Base-by-base conservation (phyloP, 2,113 vertebrate species). In the Himantopus leucocephalus region DNA sequence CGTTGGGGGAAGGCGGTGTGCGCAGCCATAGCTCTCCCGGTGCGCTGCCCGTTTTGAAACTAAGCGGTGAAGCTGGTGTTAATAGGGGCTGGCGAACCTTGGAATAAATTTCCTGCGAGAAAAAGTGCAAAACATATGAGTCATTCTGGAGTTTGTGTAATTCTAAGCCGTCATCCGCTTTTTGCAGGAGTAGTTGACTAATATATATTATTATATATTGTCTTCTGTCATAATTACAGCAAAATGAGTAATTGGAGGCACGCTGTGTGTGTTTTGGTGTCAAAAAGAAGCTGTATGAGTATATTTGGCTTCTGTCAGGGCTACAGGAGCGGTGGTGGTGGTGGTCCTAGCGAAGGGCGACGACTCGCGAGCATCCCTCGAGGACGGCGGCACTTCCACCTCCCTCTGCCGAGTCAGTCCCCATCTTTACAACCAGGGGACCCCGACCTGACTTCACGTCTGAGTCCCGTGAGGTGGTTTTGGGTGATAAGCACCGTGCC, bases 1-100 rank as follows among this genome's bases (percentile, higher is more conserved):
- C 9, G 12, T 1, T 14, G 9, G 23, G 47, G 58, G 34, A 50
- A 52, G 18, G 27, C 0, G 3, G 7, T 18, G 72, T 53, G 39
- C 41, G 26, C 39, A 95, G 34, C 45, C 17, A 0, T 66, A 64
- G 39, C 52, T 85, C 59, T 75, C 90, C n/a, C 5, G 15, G 43
- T 16, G 39, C 3, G 2, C 21, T 22, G 20, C 19, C 30, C 18
- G 62, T 43, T 94, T 62, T 62, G 32, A 78, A 62, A 58, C 79
- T 35, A 70, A 17, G 2, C 47, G 15, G 23, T 73, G 60, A 45
- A 59, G 24, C 45, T 52, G 1, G 12, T 55, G 16, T 41, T 77
- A 30, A 12, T 55, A 32, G 41, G 48, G n/a, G 26, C 59, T 85
- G 60, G n/a, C 3, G 35, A 59, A 10, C 22, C 32, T 29, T n/a